Base-by-base conservation (phyloP, 2,888 invertebrate species). In the Eupithecia pulchellata region DNA sequence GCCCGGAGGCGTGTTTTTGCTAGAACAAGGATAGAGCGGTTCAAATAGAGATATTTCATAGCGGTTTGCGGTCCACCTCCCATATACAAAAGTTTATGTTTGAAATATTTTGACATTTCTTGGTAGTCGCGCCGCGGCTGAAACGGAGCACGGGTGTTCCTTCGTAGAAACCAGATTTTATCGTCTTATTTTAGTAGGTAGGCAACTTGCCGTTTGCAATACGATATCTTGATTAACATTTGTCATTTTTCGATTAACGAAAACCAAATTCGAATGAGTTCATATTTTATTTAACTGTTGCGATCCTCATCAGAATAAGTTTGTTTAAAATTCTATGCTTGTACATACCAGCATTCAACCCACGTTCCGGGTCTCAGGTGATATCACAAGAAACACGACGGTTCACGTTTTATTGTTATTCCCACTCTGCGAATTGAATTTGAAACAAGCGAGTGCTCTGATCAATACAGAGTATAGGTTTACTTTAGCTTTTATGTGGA, bases 391-490 rank as follows among this genome's bases (percentile, higher is more conserved):
- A 91, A 89, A 92, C 88, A 86, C 85, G 84, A 82, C 84, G 85
- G 82, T 83, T 83, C 85, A 82, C 80, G 87, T 92, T 93, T 93
- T 93, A 93, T 93, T 92, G 92, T 93, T 91, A 88, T 88, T 87
- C 86, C 90, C 93, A 92, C 93, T 93, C 87, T 89, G 90, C 87
- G 93, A 92, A 93, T 93, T 93, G 93, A 93, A 93, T 93, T 92
- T 90, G 87, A 92, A 93, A 91, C 88, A 90, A 88, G 88, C 27
- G 60, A 82, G 78, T 81, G 81, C 80, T 72, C 68, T 84, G 90
- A 91, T 92, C 92, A 82, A 92, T 92, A 69, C 42, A 8, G 64
- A 29, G 57, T 81, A 77, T 77, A 36, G 9, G 14, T 60, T 30
- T 32, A 30, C 25, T 52, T 52, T 25, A 52, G 52, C 25, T 52